phyloP scores from a whole-genome alignment of 2,888 invertebrate species.

The Tipula vernalis region DNA sequence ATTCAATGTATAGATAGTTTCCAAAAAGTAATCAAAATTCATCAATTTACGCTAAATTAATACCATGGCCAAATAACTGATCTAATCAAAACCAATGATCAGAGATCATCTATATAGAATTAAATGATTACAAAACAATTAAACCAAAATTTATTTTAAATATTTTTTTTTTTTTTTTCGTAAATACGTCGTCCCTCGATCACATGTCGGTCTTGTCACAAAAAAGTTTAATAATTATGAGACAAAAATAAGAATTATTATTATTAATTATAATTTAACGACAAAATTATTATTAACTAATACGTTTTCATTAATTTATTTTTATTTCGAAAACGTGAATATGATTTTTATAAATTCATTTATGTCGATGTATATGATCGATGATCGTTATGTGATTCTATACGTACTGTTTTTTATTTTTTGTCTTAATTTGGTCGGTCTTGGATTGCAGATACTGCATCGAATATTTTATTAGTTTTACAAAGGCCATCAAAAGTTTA shows the following conservation, averaged over 20 bases:
- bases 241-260: neutral
- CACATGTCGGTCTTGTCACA: neutral
- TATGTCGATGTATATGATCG: neutral
- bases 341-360: neutral
- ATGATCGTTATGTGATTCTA: neutral
- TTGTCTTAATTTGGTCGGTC: no score
- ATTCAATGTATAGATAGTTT: no score
- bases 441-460: no score
- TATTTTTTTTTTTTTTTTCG: neutral
- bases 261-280: neutral
- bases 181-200: neutral
- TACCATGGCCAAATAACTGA: no score
- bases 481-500: no score
- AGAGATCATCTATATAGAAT: no score
- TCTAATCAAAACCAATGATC: no score
- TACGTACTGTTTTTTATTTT: neutral
- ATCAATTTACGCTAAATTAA: no score
- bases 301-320: neutral
- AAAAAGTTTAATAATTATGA: neutral
- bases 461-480: no score
- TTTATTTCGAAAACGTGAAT: neutral
- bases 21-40: no score
- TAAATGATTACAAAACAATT: no score
- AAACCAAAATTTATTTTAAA: neutral
- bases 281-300: neutral